phyloP scores from a whole-genome alignment of 2,888 invertebrate species.

The Polymixis lichenea region DNA sequence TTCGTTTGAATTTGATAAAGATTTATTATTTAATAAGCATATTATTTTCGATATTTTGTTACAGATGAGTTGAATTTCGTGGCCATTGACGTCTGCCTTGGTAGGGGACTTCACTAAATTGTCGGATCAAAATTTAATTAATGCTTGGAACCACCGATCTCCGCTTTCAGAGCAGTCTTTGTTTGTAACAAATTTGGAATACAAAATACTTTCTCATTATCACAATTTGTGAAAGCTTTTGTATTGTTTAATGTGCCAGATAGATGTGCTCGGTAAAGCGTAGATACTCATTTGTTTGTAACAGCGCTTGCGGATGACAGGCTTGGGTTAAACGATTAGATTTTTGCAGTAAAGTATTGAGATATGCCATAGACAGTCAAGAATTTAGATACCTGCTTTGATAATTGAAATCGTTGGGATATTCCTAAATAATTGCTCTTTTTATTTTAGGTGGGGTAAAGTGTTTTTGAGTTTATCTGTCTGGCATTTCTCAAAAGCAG shows the following conservation, averaged over 20 bases:
- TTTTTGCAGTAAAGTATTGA: constrained; percentile 22
- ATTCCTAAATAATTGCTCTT: neutral
- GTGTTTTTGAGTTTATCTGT: no score
- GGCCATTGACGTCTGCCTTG: constrained; percentile 7
- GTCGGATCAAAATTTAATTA: constrained; percentile 65
- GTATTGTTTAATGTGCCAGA: constrained; percentile 44
- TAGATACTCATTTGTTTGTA: constrained; percentile 51
- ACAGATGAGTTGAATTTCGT: constrained; percentile 26
- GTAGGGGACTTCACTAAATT: constrained; percentile 43
- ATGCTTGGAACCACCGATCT: constrained; percentile 51
- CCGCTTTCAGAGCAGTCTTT: constrained; percentile 46
- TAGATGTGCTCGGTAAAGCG: constrained; percentile 39
- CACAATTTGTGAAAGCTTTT: constrained; percentile 52
- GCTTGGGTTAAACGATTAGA: constrained; percentile 13
- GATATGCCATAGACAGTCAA: neutral
- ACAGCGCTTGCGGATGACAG: constrained; percentile 32
- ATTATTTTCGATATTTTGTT: constrained; percentile 32
- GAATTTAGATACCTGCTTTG: neutral
- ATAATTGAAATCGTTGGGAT: neutral
- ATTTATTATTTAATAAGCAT: constrained; percentile 25
- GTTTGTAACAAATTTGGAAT: constrained; percentile 56
- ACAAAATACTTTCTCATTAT: constrained; percentile 64
- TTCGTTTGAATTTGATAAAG: constrained; percentile 33
- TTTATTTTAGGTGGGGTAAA: no score
- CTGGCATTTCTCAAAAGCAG: no score